Percentiles rank a stretch among this genome's conserved stretches.
phyloP scores from a whole-genome alignment of 2,797 vertebrate species.

The Cottoperca gobio region DNA sequence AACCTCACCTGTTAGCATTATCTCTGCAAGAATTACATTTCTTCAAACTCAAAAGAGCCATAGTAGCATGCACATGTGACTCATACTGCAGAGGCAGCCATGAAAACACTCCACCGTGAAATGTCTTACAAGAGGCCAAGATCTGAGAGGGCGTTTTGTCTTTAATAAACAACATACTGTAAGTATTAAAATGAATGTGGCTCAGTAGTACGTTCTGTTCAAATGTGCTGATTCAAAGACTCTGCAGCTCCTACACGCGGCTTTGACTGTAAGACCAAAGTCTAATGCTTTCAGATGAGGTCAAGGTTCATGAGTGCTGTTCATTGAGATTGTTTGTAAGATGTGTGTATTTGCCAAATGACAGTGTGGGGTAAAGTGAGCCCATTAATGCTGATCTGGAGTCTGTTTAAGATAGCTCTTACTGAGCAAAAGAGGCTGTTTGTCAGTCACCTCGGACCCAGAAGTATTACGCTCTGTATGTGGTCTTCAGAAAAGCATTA shows the following conservation, averaged over 20 bases:
- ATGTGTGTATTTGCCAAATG: conserved; percentile 51
- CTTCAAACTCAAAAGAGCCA: conserved; percentile 60
- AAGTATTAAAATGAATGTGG: conserved; percentile 61
- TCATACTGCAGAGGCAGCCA: conserved; percentile 56
- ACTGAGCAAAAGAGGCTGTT: conserved; percentile 30
- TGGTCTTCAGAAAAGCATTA: conserved; percentile 28
- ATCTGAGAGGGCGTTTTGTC: conserved; percentile 55
- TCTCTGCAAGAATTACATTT: conserved; percentile 70
- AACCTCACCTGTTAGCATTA: conserved; percentile 54
- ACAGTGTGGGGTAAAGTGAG: conserved; percentile 43
- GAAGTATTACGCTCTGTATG: conserved; percentile 37
- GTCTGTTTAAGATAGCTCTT: conserved; percentile 47
- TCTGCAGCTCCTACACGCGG: conserved; percentile 23
- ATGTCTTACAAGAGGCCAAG: conserved; percentile 69
- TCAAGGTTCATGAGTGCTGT: conserved; percentile 60
- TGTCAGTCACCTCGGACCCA: conserved; percentile 33
- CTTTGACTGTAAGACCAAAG: conserved; percentile 37
- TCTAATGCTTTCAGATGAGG: conserved; percentile 39
- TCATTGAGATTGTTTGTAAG: conserved; percentile 50
- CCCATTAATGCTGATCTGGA: conserved; percentile 41
- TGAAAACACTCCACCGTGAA: conserved; percentile 68
- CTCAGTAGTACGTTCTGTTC: conserved; percentile 32
- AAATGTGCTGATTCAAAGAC: conserved; percentile 52
- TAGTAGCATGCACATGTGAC: conserved; percentile 66
- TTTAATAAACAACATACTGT: conserved; percentile 68